Percentiles rank a stretch among this genome's conserved stretches.
phyloP scores from a whole-genome alignment of 1,140 invertebrate species.

The Megalonaias nervosa region DNA sequence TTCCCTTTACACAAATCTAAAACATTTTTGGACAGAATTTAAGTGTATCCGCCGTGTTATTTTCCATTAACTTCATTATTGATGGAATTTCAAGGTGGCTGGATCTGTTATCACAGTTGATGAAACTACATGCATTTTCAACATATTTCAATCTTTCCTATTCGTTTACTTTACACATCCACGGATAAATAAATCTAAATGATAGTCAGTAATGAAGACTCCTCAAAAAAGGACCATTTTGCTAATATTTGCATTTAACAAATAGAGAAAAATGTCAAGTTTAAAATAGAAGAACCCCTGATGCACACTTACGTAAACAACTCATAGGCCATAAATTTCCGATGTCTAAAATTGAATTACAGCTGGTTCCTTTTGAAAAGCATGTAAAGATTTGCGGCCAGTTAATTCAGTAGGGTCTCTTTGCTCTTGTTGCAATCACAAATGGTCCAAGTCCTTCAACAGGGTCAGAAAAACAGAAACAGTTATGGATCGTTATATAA shows the following conservation, averaged over 20 bases:
- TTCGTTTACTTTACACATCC: too few species aligned
- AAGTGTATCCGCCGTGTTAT: background rate
- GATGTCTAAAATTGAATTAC: background rate
- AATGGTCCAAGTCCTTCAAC: background rate
- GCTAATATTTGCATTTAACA: too few species aligned
- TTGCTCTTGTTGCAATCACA: background rate
- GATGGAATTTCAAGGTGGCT: background rate
- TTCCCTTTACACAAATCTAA: background rate
- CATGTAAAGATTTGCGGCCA: background rate
- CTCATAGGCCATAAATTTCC: background rate
- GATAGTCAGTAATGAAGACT: too few species aligned
- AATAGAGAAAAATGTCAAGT: too few species aligned
- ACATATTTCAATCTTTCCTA: too few species aligned
- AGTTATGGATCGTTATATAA: background rate
- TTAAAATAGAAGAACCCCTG: too few species aligned
- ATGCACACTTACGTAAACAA: too few species aligned
- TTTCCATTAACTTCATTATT: background rate
- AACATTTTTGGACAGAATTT: background rate
- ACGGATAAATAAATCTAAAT: too few species aligned
- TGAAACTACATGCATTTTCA: background rate
- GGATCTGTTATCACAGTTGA: background rate
- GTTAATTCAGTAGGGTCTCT: background rate
- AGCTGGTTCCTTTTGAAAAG: background rate
- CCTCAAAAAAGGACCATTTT: too few species aligned
- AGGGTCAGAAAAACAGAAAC: background rate